Conservation (phyloP, 2,888 invertebrate species). For the Dasysyrphus albostriatus region DNA sequence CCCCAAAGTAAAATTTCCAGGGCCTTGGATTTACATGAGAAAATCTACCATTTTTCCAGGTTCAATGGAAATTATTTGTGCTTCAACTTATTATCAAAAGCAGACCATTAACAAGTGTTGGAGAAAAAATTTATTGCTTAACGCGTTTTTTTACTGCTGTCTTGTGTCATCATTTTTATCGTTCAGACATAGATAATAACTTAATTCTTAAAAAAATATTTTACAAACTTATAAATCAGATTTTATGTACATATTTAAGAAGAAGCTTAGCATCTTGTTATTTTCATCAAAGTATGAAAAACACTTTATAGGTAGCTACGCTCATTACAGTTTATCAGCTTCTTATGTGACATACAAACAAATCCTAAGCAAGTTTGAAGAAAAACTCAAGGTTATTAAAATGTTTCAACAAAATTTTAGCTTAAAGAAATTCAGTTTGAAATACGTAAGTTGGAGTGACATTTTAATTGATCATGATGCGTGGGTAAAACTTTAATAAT, state of each 20-base stretch:
- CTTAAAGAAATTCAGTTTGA: not conserved
- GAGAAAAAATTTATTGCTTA: too few relatives aligned
- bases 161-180: not conserved
- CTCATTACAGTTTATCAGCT: conserved; percentile 37
- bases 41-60: too few relatives aligned
- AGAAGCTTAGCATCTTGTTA: conserved; percentile 17
- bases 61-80: too few relatives aligned
- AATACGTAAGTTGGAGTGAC: not conserved
- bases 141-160: not conserved
- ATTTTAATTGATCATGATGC: not conserved
- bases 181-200: not conserved
- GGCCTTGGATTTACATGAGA: too few relatives aligned
- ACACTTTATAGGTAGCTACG: not conserved
- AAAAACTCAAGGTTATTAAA: conserved; percentile 8
- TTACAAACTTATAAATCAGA: conserved; percentile 28
- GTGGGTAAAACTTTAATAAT: too few relatives aligned
- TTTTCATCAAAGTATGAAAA: not conserved
- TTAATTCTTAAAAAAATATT: not conserved
- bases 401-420: not conserved
- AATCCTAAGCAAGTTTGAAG: not conserved
- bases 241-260: not conserved
- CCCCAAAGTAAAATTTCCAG: too few relatives aligned
- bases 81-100: too few relatives aligned
- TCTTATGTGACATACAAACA: conserved; percentile 25
- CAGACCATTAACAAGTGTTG: too few relatives aligned